Percentiles rank a stretch among this genome's conserved stretches.
phyloP scores from a whole-genome alignment of 2,888 invertebrate genomes.

The Tuberolachnus salignus region DNA sequence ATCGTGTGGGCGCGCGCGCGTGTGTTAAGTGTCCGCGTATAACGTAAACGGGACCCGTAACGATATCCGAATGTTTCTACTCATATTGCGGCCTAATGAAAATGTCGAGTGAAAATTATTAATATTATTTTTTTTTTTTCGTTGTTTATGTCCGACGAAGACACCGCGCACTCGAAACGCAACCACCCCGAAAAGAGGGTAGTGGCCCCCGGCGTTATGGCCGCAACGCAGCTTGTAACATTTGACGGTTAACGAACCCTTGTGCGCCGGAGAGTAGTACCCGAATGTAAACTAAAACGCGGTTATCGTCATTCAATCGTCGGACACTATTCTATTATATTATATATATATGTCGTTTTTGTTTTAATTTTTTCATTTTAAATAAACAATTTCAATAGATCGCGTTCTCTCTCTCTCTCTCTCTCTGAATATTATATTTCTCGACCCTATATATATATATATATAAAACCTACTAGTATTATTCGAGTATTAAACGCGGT shows the following conservation, averaged over 20 bases:
- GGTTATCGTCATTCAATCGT: slow-evolving; percentile 50
- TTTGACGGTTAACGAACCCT: not conserved
- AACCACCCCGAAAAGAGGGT: slow-evolving; percentile 26
- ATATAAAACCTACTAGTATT: not conserved
- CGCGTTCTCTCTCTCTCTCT: not conserved
- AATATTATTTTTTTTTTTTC: not conserved
- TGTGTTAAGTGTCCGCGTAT: slow-evolving; percentile 12
- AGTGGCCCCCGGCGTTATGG: slow-evolving; percentile 9
- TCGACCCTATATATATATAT: slow-evolving; percentile 25
- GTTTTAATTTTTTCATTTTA: slow-evolving; percentile 30
- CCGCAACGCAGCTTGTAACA: not conserved
- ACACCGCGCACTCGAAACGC: slow-evolving; percentile 27
- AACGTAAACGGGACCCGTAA: slow-evolving; percentile 45
- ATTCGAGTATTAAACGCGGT: not conserved
- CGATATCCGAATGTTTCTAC: slow-evolving; percentile 39
- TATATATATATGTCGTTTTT: not conserved
- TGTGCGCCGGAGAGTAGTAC: too few relatives aligned
- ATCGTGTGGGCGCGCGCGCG: not conserved
- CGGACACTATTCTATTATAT: slow-evolving; percentile 19
- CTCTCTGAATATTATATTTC: slow-evolving; percentile 47
- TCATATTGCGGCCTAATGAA: slow-evolving; percentile 4
- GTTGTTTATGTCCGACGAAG: slow-evolving; percentile 33
- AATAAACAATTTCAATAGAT: slow-evolving; percentile 55
- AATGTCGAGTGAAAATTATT: slow-evolving; percentile 23
- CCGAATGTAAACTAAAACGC: not conserved